phyloP scores from a whole-genome alignment of 2,888 invertebrate genomes.

The Mamestra brassicae region DNA sequence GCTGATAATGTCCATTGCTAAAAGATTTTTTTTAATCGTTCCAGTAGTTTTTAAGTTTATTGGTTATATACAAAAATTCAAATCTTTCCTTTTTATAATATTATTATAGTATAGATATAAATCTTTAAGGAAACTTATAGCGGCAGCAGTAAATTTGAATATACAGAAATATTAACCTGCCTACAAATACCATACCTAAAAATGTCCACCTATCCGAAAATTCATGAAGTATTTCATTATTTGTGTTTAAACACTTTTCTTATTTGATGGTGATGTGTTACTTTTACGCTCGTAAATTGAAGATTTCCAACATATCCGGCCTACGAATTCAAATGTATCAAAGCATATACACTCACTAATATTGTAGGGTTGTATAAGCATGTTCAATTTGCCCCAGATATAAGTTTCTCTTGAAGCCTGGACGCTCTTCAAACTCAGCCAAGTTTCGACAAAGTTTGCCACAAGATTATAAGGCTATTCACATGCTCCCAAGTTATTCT shows the following conservation, averaged over 20 bases:
- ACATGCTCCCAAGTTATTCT: conserved; percentile 33
- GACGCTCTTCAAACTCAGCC: conserved; percentile 21
- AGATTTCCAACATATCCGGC: not conserved
- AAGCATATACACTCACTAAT: not conserved
- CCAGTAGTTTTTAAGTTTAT: no score
- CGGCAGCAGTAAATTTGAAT: no score
- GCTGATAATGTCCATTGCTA: no score
- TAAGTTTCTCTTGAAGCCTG: conserved; percentile 16
- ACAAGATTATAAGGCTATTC: conserved; percentile 40
- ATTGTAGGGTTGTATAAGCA: not conserved
- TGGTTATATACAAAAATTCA: no score
- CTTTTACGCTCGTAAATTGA: not conserved
- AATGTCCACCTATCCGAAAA: no score
- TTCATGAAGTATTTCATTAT: not conserved
- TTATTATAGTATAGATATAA: no score
- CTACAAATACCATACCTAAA: no score
- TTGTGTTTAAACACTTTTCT: no score
- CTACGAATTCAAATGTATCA: not conserved
- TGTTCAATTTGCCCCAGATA: conserved; percentile 8
- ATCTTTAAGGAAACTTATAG: no score
- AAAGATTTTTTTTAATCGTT: no score
- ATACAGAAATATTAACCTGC: no score
- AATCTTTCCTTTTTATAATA: no score
- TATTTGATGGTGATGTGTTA: not conserved
- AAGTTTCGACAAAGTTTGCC: conserved; percentile 41